Evolutionary conservation across 2,888 invertebrate genomes (phyloP), one percentile per base, ranked within the genome.

Genomic region (Drosophila flavopinicola): DNA sequence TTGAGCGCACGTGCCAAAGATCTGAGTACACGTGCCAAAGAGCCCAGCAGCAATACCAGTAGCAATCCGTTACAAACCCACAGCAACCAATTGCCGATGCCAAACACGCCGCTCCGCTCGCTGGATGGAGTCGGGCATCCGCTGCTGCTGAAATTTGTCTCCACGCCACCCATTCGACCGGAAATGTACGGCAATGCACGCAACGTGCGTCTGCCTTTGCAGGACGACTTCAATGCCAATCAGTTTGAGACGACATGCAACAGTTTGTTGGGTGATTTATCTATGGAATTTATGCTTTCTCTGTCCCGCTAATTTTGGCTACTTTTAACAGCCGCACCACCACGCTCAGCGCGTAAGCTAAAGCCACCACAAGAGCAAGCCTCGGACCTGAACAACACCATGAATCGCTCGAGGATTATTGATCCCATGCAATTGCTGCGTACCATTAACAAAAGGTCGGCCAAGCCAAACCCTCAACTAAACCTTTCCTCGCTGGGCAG

Each of bases 131-230:
- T 2, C 13, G 66, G 64, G 6, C 78, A 78, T 29, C 60, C 68
- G 2, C 52, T 90, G 7, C 58, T 82, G 1, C 47, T 79, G 42
- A 91, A 90, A 52, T 87, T 85, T 15, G 77, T 90, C 2, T 88
- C 84, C 0, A 91, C 91, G 1, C 91, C 91, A 10, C 90, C 90
- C 2, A 91, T 91, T 2, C 88, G 77, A 38, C 66, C 88, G 10
- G 88, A 90, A 10, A 45, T 78, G 32, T 25, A 66, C 0, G 32
- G 42, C 10, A 47, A 37, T 2, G 54, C 59, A 0, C 76, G 63
- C 20, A 63, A 41, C n/a, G 64, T 45, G 1, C 85, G 90, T 6
- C 45, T 90, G 5, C 86, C 91, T 0, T 71, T 90, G 7, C 78
- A 88, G n/a, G 88, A 88, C 27, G 88, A 89, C 25, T 82, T 80